Conservation (phyloP, 2,797 vertebrate genomes). For the Leuciscus waleckii region DNA sequence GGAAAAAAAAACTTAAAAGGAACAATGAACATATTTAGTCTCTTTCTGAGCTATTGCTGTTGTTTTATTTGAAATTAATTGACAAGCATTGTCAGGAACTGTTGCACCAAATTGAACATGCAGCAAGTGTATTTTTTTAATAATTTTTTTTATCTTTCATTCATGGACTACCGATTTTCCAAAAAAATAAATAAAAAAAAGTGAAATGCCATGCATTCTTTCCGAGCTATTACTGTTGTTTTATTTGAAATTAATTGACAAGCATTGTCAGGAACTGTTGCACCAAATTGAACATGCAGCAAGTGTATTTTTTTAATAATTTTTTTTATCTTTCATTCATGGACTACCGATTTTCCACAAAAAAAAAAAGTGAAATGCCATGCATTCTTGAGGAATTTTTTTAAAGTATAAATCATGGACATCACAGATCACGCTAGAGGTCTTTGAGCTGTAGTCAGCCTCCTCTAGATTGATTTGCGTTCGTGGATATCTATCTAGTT, state of each 20-base stretch:
- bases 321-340: background rate
- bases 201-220: constrained; percentile 14
- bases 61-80: no score
- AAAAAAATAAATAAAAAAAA: background rate
- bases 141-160: background rate
- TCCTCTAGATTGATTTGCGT: constrained; percentile 60
- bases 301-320: background rate
- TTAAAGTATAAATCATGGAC: constrained; percentile 33
- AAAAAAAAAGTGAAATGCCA: constrained; percentile 4
- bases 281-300: background rate
- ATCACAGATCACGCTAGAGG: constrained; percentile 29
- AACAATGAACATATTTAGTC: no score
- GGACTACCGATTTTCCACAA: constrained; percentile 15
- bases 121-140: background rate
- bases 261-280: background rate
- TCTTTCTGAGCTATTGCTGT: no score
- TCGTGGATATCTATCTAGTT: constrained; percentile 44
- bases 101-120: background rate
- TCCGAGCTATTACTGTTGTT: no score
- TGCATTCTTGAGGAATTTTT: background rate
- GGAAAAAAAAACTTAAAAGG: no score
- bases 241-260: background rate
- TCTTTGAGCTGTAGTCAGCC: constrained; percentile 30
- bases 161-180: constrained; percentile 13
- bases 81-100: background rate